phyloP scores from a whole-genome alignment of 2,113 vertebrate genomes.

The Cryptomyrus ogoouensis region DNA sequence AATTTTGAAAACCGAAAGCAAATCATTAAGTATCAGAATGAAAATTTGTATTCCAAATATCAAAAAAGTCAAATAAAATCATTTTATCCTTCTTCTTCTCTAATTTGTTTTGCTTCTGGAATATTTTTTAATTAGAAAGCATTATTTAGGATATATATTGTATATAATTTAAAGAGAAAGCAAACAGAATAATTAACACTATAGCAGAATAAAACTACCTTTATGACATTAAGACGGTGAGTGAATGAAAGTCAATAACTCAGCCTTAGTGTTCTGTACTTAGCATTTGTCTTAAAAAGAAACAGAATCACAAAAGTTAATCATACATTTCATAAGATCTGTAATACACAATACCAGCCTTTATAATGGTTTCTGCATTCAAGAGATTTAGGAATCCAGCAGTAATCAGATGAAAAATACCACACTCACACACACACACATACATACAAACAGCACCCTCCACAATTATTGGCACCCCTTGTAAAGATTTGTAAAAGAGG shows the following conservation, averaged over 20 bases:
- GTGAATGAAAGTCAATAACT: not conserved
- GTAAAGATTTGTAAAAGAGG: too few relatives aligned
- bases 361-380: not conserved
- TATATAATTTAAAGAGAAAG: not conserved
- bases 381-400: not conserved
- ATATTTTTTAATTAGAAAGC: too few relatives aligned
- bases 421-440: too few relatives aligned
- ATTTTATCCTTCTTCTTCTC: too few relatives aligned
- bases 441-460: too few relatives aligned
- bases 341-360: not conserved
- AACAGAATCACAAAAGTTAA: not conserved
- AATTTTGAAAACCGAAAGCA: too few relatives aligned
- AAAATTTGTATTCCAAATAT: too few relatives aligned
- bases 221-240: not conserved
- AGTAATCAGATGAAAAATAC: not conserved
- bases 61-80: too few relatives aligned
- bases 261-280: not conserved
- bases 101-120: too few relatives aligned
- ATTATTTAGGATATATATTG: too few relatives aligned
- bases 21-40: too few relatives aligned
- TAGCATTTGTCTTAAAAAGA: not conserved
- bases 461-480: too few relatives aligned
- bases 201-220: not conserved
- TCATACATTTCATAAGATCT: not conserved
- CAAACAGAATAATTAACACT: not conserved